These are phyloP conservation scores for Lepisosteus osseus DNA, from an alignment of 2,113 vertebrate genomes.

Conservation along the genomic window DNA sequence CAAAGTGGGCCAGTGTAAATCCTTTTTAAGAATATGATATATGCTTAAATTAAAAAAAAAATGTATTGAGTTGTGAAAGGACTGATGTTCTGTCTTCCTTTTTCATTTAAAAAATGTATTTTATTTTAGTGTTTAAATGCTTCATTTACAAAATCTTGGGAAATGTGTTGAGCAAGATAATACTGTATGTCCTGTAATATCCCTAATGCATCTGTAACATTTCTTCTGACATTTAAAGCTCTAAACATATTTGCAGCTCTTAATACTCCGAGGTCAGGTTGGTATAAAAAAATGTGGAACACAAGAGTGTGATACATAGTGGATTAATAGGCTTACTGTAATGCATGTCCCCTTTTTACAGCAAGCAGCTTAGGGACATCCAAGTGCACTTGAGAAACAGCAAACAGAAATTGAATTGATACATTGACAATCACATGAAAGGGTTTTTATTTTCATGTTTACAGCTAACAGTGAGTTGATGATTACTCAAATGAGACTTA, in stretches of 20 bases:
- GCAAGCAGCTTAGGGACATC: too few species aligned
- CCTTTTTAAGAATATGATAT: slow-evolving; percentile 4
- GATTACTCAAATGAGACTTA: too few species aligned
- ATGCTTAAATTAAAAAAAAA: slow-evolving; percentile 8
- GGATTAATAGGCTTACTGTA: neutral
- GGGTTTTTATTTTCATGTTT: too few species aligned
- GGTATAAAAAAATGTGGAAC: neutral
- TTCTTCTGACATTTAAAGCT: slow-evolving; percentile 20
- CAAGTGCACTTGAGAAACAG: too few species aligned
- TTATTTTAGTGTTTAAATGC: slow-evolving; percentile 1
- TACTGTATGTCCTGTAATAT: neutral
- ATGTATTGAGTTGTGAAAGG: slow-evolving; percentile 5
- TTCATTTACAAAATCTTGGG: neutral
- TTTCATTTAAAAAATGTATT: neutral
- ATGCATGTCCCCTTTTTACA: neutral
- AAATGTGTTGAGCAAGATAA: neutral
- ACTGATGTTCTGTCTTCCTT: neutral
- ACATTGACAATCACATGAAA: too few species aligned
- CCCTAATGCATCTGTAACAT: slow-evolving; percentile 3
- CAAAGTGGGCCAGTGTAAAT: neutral
- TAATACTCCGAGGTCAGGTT: neutral
- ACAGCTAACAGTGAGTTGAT: too few species aligned
- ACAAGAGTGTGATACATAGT: neutral
- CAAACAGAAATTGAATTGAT: too few species aligned
- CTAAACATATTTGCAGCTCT: slow-evolving; percentile 1